Conservation (phyloP, 2,113 vertebrate genomes). For the Sisor rabdophorus region DNA sequence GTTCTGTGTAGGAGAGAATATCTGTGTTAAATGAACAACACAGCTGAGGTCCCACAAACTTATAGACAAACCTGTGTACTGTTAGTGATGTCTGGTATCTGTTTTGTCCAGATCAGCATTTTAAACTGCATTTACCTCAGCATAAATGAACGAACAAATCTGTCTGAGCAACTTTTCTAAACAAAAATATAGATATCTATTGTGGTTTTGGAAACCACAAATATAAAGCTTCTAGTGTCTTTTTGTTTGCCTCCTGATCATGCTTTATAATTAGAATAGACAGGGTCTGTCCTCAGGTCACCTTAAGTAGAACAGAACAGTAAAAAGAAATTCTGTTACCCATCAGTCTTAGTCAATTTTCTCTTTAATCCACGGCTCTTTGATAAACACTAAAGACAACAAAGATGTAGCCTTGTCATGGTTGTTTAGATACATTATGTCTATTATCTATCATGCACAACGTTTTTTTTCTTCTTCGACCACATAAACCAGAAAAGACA, state of each 20-base stretch:
- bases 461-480: conserved; percentile 3
- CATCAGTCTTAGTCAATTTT: conserved; percentile 7
- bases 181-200: neutral
- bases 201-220: neutral
- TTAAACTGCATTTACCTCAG: neutral
- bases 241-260: neutral
- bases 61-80: neutral
- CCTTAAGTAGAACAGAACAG: neutral
- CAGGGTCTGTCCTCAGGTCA: neutral
- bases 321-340: neutral
- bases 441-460: conserved; percentile 10
- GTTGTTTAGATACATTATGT: conserved; percentile 32
- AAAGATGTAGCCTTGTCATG: conserved; percentile 51
- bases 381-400: conserved; percentile 54
- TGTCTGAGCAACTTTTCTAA: neutral
- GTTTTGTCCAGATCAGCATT: neutral
- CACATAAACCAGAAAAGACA: neutral
- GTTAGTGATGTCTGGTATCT: conserved; percentile 11
- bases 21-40: neutral
- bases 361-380: conserved; percentile 42
- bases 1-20: conserved; percentile 26
- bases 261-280: conserved; percentile 2
- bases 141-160: conserved; percentile 2
- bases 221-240: neutral
- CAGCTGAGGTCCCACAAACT: neutral